Evolutionary conservation across 23 tunicate genomes (phyloP), one percentile per base, ranked within the genome.

Genomic region (Ciona savignyi): DNA sequence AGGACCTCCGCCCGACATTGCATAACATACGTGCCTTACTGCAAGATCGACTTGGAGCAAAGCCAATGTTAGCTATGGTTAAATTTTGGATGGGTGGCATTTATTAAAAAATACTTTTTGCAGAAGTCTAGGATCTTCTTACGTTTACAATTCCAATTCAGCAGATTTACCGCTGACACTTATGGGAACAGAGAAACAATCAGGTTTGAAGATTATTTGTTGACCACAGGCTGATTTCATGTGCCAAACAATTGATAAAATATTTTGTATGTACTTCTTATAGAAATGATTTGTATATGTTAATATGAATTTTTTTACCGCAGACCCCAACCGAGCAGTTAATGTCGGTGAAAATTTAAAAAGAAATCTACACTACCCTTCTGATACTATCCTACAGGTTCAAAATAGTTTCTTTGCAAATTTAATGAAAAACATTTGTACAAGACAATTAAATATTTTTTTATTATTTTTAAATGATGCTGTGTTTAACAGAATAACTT

Each of bases 1-100:
- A 83, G 9, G 89, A 89, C 66, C 63, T 89, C 15, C 67, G 89
- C 27, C 74, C 88, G 31, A 89, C 96, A 27, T 34, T 89, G 33
- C 27, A 75, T 11, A 89, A 89, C 48, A 74, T 89, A 0, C 79
- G 78, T 34, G 35, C 78, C 6, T 51, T 89, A 6, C 33, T 89
- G 61, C 84, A 83, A 23, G 80, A 75, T 62, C 51, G 89, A 68
- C 66, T 82, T 1, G 87, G 87, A 3, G 85, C 85, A 35, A 81
- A 73, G 65, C 35, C 85, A 0, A 72, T 42, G 56, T 42, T 6
- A 42, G 56, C n/a, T n/a, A n/a, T 42, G 56, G 56, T 9, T 15
- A 42, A 42, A 6, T 9, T 42, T 9, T 42, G 56, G 56, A 42
- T 63, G 27, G 27, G 27, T 63, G 26, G 27, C 67, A 63, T 49